phyloP scores from a whole-genome alignment of 2,113 vertebrate species.

The Cryptomyrus ogoouensis region DNA sequence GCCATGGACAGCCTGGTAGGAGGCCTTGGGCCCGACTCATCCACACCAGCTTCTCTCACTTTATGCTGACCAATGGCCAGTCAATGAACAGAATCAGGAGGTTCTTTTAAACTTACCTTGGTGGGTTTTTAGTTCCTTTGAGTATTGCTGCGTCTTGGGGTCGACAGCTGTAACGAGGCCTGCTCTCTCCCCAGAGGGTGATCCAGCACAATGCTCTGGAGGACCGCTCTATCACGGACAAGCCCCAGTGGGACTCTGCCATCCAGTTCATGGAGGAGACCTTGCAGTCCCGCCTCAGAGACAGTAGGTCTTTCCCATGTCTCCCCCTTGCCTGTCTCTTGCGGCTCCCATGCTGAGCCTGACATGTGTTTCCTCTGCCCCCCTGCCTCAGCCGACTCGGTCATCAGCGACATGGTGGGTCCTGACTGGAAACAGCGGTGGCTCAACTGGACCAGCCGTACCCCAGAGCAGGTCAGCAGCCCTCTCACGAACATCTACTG shows the following conservation, averaged over 20 bases:
- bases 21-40: background rate
- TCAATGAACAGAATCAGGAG: background rate
- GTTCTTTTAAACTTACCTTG: background rate
- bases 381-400: constrained; percentile 72
- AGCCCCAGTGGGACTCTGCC: constrained; percentile 97
- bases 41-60: background rate
- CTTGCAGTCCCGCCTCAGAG: constrained; percentile 83
- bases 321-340: background rate
- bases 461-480: constrained; percentile 79
- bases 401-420: constrained; percentile 92
- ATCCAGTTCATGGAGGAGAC: constrained; percentile 99
- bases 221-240: constrained; percentile 96
- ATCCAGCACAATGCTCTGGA: constrained; percentile 97
- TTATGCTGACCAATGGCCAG: background rate
- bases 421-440: constrained; percentile 92
- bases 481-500: background rate
- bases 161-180: background rate
- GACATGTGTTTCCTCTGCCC: background rate
- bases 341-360: background rate
- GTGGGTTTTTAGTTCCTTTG: background rate
- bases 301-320: constrained; percentile 70
- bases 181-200: constrained; percentile 68
- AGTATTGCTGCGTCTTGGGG: background rate
- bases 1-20: constrained; percentile 86
- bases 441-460: constrained; percentile 79